These are phyloP conservation scores for Lagodon rhomboides DNA, from an alignment of 2,797 vertebrate species.

Conservation along the genomic window DNA sequence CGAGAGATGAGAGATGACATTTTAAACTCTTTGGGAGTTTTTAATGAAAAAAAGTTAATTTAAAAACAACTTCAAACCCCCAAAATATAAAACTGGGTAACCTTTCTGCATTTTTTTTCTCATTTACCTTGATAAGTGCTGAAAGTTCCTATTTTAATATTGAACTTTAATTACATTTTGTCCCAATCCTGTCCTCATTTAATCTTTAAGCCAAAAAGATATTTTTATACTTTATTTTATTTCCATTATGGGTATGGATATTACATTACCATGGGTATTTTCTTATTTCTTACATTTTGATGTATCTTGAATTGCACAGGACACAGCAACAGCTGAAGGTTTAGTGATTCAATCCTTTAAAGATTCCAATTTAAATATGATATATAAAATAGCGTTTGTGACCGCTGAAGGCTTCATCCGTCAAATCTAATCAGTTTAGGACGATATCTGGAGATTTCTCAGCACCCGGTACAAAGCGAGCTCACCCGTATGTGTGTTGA, in stretches of 20 bases:
- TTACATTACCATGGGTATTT: no score
- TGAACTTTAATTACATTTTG: neutral
- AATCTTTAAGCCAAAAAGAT: neutral
- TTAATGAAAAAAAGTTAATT: neutral
- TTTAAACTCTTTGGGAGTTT: neutral
- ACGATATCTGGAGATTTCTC: neutral
- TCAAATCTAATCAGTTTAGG: neutral
- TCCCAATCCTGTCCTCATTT: neutral
- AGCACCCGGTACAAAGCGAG: neutral
- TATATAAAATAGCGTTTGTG: neutral
- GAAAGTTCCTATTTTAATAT: neutral
- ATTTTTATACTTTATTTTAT: neutral
- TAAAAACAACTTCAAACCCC: fast-evolving
- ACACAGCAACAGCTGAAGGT: neutral
- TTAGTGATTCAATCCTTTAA: neutral
- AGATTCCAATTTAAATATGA: neutral
- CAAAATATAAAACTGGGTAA: neutral
- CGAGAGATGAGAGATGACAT: neutral
- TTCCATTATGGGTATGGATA: neutral
- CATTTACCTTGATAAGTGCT: neutral
- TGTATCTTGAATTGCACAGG: neutral
- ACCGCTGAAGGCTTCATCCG: neutral
- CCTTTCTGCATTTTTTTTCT: neutral
- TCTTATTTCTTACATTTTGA: neutral
- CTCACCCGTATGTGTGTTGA: slow-evolving; percentile 97